phyloP scores from a whole-genome alignment of 1,140 invertebrate species.

The Pantala flavescens region DNA sequence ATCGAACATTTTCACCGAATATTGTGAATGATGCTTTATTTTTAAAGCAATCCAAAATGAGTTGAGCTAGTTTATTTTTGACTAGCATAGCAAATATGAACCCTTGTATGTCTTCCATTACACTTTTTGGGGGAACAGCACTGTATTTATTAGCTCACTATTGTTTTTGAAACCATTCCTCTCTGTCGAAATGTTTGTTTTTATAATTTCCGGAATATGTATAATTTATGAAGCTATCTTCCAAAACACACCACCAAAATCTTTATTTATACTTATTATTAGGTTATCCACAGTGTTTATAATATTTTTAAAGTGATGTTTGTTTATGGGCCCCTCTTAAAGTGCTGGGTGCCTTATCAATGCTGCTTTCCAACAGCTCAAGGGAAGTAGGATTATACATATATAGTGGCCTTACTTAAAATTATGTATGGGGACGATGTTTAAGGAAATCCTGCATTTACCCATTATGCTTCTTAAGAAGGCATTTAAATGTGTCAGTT shows the following conservation, averaged over 20 bases:
- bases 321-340: background rate
- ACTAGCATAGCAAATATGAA: constrained; percentile 6
- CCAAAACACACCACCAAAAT: too few species aligned
- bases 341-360: background rate
- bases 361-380: constrained; percentile 4
- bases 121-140: background rate
- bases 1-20: background rate
- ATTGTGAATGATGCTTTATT: background rate
- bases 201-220: too few species aligned
- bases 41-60: background rate
- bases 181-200: too few species aligned
- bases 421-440: background rate
- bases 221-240: too few species aligned
- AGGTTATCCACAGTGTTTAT: background rate
- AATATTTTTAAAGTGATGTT: background rate
- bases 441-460: background rate
- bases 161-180: too few species aligned
- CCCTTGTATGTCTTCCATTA: constrained; percentile 9
- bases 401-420: constrained; percentile 2
- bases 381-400: constrained; percentile 2
- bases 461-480: too few species aligned
- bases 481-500: too few species aligned
- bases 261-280: too few species aligned
- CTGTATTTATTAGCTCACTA: background rate
- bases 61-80: background rate